These are phyloP conservation scores for Drosophila buzzatii DNA, from an alignment of 2,888 invertebrate species.

Conservation along the genomic window DNA sequence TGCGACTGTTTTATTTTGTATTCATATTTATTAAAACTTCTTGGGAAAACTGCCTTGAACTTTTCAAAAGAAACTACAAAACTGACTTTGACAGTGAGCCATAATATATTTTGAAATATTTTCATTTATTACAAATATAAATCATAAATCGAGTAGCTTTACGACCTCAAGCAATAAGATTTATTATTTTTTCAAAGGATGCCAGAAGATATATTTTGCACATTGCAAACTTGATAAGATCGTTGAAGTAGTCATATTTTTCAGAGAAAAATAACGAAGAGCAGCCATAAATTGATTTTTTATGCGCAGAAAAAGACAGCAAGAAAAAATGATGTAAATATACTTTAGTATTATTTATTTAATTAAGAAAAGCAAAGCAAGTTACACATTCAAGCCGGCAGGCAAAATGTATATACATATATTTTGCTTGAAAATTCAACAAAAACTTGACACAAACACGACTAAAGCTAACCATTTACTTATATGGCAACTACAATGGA, in stretches of 20 bases:
- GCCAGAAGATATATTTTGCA: neutral
- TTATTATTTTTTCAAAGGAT: constrained; percentile 15
- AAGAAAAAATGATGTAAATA: too few relatives aligned
- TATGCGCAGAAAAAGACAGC: too few relatives aligned
- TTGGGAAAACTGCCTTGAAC: too few relatives aligned
- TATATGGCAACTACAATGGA: neutral
- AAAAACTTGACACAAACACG: neutral
- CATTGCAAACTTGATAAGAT: neutral
- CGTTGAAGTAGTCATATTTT: neutral
- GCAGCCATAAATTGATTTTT: too few relatives aligned
- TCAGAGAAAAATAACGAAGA: too few relatives aligned
- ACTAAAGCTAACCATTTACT: neutral
- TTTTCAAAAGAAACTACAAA: constrained; percentile 1
- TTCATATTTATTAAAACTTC: neutral
- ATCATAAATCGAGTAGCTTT: constrained; percentile 23
- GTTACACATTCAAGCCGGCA: neutral
- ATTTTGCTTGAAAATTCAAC: neutral
- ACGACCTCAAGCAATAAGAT: constrained; percentile 32
- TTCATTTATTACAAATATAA: constrained; percentile 23
- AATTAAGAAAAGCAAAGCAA: neutral
- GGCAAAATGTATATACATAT: neutral
- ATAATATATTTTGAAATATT: constrained; percentile 7
- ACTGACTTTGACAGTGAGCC: neutral
- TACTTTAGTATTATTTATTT: too few relatives aligned
- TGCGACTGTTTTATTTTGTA: neutral